Conservation (phyloP, 2,797 vertebrate genomes). For the Spatula clypeata region DNA sequence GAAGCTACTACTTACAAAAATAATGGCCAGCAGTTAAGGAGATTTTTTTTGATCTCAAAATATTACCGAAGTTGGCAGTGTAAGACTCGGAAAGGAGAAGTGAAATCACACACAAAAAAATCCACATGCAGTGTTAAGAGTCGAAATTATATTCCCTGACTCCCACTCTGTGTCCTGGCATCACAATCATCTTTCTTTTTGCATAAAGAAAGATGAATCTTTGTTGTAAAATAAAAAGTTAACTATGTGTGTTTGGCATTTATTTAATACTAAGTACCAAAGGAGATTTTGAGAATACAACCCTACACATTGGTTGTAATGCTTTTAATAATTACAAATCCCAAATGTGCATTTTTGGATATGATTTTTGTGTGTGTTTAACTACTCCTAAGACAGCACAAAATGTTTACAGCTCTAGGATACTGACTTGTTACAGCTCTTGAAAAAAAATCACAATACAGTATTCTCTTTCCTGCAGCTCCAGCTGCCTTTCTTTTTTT, state of each 20-base stretch:
- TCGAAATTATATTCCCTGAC: neutral
- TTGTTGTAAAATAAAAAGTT: neutral
- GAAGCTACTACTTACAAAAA: neutral
- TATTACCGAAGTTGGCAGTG: neutral
- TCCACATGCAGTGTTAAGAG: neutral
- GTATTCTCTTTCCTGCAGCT: neutral
- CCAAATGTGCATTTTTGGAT: neutral
- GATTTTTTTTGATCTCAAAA: neutral
- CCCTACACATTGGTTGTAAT: neutral
- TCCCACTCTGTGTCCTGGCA: neutral
- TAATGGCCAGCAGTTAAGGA: neutral
- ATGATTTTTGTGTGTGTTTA: neutral
- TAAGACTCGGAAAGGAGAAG: neutral
- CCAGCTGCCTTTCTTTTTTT: neutral
- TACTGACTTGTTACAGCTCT: neutral
- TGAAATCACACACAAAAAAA: neutral
- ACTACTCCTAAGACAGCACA: neutral
- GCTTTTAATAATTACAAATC: neutral
- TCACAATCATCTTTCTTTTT: neutral
- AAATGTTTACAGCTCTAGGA: neutral
- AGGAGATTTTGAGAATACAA: neutral
- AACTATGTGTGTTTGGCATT: neutral
- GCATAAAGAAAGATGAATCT: neutral
- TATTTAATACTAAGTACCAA: neutral
- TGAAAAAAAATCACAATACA: neutral